phyloP scores from a whole-genome alignment of 1,140 invertebrate genomes.

The Trachymyrmex septentrionalis region DNA sequence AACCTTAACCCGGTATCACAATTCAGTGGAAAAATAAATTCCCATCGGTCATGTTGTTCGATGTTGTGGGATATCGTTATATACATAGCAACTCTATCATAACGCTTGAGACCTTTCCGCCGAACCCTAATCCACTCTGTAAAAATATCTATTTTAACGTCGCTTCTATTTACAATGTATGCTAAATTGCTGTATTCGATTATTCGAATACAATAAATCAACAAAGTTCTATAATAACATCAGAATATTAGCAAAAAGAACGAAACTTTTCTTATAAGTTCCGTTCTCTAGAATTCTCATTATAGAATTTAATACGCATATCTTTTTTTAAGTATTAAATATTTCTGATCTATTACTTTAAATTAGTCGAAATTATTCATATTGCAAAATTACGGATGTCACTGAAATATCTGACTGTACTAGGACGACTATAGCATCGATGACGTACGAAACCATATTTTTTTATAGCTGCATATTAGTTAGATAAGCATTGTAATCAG shows the following conservation, averaged over 20 bases:
- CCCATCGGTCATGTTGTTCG: slow-evolving; percentile 69
- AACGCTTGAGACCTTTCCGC: slow-evolving; percentile 55
- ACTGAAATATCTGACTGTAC: slow-evolving; percentile 15
- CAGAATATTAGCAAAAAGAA: background rate
- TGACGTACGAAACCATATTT: slow-evolving; percentile 66
- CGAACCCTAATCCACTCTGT: slow-evolving; percentile 27
- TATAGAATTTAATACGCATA: slow-evolving; percentile 8
- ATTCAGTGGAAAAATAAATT: slow-evolving; percentile 72
- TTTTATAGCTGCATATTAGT: background rate
- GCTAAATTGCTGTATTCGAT: background rate
- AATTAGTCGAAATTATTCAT: slow-evolving; percentile 50
- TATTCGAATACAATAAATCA: background rate
- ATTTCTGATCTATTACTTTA: slow-evolving; percentile 1
- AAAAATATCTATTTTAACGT: slow-evolving; percentile 42
- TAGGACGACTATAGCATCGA: slow-evolving; percentile 57
- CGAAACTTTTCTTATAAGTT: background rate
- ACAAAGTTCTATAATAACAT: background rate
- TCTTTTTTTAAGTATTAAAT: background rate
- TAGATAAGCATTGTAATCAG: slow-evolving; percentile 1
- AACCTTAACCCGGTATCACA: slow-evolving; percentile 63
- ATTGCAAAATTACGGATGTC: slow-evolving; percentile 56
- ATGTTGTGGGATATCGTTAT: slow-evolving; percentile 74
- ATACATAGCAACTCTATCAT: slow-evolving; percentile 76
- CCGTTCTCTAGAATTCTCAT: background rate
- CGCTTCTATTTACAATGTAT: slow-evolving; percentile 1